A percentile compares a stretch with the other conserved stretches of the same genome.
Conservation (phyloP, 2,888 invertebrate species). For the Pollenia amentaria region DNA sequence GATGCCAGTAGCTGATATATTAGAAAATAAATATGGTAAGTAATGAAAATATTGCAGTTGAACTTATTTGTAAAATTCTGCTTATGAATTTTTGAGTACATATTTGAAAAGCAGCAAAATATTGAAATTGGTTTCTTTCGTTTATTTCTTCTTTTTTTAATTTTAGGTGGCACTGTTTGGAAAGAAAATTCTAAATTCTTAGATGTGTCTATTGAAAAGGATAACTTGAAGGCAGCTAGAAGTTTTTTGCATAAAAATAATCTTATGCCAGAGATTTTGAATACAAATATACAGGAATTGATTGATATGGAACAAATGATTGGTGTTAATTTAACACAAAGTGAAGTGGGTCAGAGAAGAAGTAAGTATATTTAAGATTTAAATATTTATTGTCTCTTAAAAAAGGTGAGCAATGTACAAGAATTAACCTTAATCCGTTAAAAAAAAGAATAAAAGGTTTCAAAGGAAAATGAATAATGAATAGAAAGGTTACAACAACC, state of each 20-base stretch:
- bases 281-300: constrained; percentile 90
- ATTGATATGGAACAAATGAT: constrained; percentile 89
- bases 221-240: constrained; percentile 87
- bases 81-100: neutral
- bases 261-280: constrained; percentile 88
- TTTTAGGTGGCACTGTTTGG: constrained; percentile 81
- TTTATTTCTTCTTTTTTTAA: too few species aligned
- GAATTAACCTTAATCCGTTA: neutral
- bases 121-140: too few species aligned
- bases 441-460: neutral
- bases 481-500: too few species aligned
- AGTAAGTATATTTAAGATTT: constrained; percentile 77
- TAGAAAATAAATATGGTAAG: constrained; percentile 81
- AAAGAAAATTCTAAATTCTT: constrained; percentile 84
- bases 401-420: too few species aligned
- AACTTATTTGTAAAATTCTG: neutral
- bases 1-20: constrained; percentile 77
- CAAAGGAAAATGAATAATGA: neutral
- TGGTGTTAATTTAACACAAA: constrained; percentile 82
- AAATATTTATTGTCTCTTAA: neutral
- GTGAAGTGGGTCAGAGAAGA: constrained; percentile 85
- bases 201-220: constrained; percentile 89
- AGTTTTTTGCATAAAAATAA: constrained; percentile 87
- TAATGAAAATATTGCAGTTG: constrained; percentile 1
- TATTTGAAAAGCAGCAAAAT: constrained; percentile 4